phyloP scores from a whole-genome alignment of 2,797 vertebrate genomes.

The Chelmon rostratus region DNA sequence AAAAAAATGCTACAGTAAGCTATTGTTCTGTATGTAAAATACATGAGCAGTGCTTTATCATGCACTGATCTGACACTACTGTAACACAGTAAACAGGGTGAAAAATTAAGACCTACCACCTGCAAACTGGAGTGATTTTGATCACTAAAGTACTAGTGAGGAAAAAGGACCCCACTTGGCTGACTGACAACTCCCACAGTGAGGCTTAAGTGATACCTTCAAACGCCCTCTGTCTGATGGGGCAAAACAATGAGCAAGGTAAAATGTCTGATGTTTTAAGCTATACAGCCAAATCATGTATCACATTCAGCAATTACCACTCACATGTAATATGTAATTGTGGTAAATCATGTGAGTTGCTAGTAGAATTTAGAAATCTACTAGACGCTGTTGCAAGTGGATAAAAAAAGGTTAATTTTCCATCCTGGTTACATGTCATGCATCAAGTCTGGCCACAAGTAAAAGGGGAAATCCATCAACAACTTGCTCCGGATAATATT shows the following conservation, averaged over 20 bases:
- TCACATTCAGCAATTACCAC: background rate
- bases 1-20: constrained; percentile 9
- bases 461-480: constrained; percentile 15
- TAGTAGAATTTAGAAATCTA: background rate
- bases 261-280: background rate
- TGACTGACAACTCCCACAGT: background rate
- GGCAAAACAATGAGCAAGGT: background rate
- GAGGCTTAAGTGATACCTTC: constrained; percentile 9
- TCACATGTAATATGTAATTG: background rate
- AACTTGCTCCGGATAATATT: constrained; percentile 31
- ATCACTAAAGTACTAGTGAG: background rate
- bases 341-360: background rate
- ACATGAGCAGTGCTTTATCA: constrained; percentile 14
- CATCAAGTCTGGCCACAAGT: constrained; percentile 45
- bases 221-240: constrained; percentile 23
- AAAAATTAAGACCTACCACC: constrained; percentile 48
- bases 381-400: constrained; percentile 17
- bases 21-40: background rate
- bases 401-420: constrained; percentile 43
- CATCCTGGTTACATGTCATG: constrained; percentile 59
- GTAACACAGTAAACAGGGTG: constrained; percentile 48
- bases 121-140: background rate
- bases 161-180: background rate
- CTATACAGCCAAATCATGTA: background rate
- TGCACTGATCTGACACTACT: constrained; percentile 29